Base-by-base conservation (phyloP, 2,888 invertebrate genomes). In the Diachrysia chrysitis region DNA sequence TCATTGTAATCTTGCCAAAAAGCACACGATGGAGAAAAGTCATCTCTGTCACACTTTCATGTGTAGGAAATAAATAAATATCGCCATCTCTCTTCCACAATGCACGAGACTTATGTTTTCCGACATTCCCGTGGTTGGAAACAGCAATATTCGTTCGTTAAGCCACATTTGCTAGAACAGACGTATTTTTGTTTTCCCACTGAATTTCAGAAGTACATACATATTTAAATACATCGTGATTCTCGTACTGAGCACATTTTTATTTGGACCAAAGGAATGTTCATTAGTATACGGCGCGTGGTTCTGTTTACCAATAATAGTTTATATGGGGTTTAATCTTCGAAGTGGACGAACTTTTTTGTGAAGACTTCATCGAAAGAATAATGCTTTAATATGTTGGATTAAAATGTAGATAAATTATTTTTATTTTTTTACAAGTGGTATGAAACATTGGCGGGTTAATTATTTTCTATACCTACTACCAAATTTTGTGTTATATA, bases 71-170 rank as follows among this genome's bases (percentile, higher is more conserved):
- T 61, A 59, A 72, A 62, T 56, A 58, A 56, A 9, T 58, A 23
- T 56, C 10, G 14, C 46, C 17, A 16, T 80, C 78, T 58, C 69
- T 9, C 58, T 77, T 48, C 9, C 70, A 58, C 68, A 35, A 37
- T 73, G 59, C 29, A 75, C 23, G 59, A 37, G 66, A 74, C 74
- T 70, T 71, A 67, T 71, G 63, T 67, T 64, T 29, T 21, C 37
- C 19, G 54, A 58, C 66, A 69, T 73, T 81, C 54, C 35, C 23
- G 48, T 65, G 61, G 61, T 56, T 58, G 67, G 72, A 67, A 71
- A 61, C 59, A 66, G 54, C 73, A 60, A 73, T 70, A 69, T 79
- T 65, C 63, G 71, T 80, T 82, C 80, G 83, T 83, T 83, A 83
- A 48, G 71, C 54, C 58, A 69, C 68, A 76, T 79, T 77, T 76